Evolutionary conservation across 2,888 invertebrate species (phyloP).

Genomic region (Cecidostiba fungosa): DNA sequence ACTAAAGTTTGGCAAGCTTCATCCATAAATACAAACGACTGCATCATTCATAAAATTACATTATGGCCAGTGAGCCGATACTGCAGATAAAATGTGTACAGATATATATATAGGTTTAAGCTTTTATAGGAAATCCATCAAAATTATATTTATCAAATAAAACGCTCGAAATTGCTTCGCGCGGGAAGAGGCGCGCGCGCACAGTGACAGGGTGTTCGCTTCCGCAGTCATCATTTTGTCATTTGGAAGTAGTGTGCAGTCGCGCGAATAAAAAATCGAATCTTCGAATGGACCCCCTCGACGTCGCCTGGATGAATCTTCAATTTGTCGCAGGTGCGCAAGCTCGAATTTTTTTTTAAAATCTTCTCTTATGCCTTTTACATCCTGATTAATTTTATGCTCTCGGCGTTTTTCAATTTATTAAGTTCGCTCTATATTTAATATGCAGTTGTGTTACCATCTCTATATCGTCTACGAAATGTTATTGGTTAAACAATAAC

Average conservation of each 20-base stretch:
- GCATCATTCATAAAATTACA: too few species aligned
- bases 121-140: constrained; percentile 37
- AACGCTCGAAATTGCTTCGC: neutral
- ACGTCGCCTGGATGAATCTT: constrained; percentile 3
- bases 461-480: too few species aligned
- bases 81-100: too few species aligned
- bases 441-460: too few species aligned
- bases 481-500: neutral
- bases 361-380: neutral
- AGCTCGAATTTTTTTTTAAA: neutral
- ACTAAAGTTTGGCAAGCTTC: too few species aligned
- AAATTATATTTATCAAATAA: constrained; percentile 37
- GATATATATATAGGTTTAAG: neutral
- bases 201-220: neutral
- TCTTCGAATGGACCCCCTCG: neutral
- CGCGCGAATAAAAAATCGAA: constrained; percentile 17
- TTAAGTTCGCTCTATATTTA: too few species aligned
- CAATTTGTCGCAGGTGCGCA: constrained; percentile 19
- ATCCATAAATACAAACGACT: too few species aligned
- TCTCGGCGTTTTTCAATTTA: neutral
- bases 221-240: constrained; percentile 27
- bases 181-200: neutral
- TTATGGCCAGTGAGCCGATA: too few species aligned
- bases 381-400: neutral
- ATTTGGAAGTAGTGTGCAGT: neutral